These are phyloP conservation scores for Aporophyla lueneburgensis DNA, from an alignment of 2,888 invertebrate genomes.

Conservation along the genomic window DNA sequence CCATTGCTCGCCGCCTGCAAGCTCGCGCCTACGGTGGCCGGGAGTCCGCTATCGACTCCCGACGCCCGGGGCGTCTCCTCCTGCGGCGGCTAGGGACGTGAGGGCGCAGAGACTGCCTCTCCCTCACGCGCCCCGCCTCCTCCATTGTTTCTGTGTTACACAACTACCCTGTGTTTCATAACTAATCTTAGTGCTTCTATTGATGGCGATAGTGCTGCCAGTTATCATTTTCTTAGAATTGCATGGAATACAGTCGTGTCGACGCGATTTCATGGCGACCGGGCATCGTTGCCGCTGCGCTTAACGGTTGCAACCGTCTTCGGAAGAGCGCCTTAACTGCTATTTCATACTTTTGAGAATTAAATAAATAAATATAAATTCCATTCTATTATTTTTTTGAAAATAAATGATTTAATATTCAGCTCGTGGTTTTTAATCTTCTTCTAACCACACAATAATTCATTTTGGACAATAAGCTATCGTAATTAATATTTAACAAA, in stretches of 20 bases:
- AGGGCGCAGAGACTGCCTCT: too few species aligned
- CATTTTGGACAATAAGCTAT: background rate
- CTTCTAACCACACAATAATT: background rate
- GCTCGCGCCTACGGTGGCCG: too few species aligned
- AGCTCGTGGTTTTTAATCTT: background rate
- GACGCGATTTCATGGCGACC: background rate
- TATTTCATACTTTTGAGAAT: background rate
- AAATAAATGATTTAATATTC: background rate
- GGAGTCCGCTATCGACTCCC: too few species aligned
- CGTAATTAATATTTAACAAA: too few species aligned
- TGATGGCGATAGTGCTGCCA: background rate
- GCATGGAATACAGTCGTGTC: background rate
- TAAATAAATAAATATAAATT: background rate
- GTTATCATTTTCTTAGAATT: background rate
- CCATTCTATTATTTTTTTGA: background rate
- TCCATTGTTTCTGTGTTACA: too few species aligned
- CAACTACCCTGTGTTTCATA: background rate
- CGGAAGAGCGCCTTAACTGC: background rate
- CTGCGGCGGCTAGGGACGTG: too few species aligned
- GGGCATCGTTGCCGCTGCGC: background rate
- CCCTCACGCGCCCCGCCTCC: too few species aligned
- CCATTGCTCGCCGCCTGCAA: too few species aligned
- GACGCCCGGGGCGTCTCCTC: too few species aligned
- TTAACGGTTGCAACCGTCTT: background rate
- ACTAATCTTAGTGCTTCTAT: background rate